Evolutionary conservation across 2,113 vertebrate species (phyloP).

Genomic region (Notiomystis cincta): DNA sequence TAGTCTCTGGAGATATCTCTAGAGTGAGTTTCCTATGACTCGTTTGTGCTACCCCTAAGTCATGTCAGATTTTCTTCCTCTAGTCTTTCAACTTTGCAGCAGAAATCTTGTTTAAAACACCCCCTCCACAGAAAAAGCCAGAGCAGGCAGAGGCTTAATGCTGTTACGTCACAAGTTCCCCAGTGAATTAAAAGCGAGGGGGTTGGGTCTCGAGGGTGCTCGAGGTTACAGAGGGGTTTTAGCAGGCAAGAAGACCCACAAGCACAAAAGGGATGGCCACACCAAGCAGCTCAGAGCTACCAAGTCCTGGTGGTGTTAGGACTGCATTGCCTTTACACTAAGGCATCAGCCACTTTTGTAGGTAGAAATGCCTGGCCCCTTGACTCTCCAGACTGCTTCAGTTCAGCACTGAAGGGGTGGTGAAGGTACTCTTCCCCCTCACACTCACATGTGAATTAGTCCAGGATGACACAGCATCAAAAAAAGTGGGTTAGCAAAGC

Average conservation of each 20-base stretch:
- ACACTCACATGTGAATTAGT: slow-evolving; percentile 19
- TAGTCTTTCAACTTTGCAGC: not conserved
- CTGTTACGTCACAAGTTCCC: slow-evolving; percentile 8
- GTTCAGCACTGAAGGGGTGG: slow-evolving; percentile 5
- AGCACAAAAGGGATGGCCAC: not conserved
- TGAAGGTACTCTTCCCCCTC: slow-evolving; percentile 19
- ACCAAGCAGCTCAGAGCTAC: not conserved
- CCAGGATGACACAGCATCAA: not conserved
- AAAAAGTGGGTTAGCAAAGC: not conserved
- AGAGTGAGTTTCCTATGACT: slow-evolving; percentile 64
- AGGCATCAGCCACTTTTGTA: not conserved
- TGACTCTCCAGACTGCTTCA: not conserved
- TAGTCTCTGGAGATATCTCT: slow-evolving; percentile 70
- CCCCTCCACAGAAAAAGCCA: not conserved
- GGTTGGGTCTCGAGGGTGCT: not conserved
- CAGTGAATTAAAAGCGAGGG: not conserved
- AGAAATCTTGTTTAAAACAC: not conserved
- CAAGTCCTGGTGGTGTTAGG: not conserved
- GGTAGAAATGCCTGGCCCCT: not conserved
- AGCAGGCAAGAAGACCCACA: not conserved
- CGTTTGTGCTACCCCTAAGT: slow-evolving; percentile 26
- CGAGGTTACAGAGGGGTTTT: not conserved
- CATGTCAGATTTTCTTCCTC: slow-evolving; percentile 32
- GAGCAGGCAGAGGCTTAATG: not conserved
- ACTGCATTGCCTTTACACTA: accelerated